Percentiles rank a stretch among this genome's conserved stretches.
phyloP scores from a whole-genome alignment of 2,113 vertebrate genomes.

The Leucopsar rothschildi region DNA sequence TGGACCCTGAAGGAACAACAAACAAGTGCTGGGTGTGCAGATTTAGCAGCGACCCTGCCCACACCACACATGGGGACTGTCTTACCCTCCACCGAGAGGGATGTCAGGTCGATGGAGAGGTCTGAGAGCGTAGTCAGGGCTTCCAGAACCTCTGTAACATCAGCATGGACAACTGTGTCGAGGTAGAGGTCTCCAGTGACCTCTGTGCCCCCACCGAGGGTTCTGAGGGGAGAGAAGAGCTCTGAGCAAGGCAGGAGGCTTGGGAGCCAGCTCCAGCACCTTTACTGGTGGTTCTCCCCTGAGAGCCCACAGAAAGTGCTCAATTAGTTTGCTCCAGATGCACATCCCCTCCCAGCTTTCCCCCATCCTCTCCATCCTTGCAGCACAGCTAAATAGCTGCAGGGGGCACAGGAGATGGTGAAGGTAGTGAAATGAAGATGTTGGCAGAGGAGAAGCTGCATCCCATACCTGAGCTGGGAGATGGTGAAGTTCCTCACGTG shows the following conservation, averaged over 20 bases:
- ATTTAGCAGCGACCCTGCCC: accelerated
- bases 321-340: not conserved
- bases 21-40: accelerated
- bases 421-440: accelerated
- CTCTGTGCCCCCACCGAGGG: not conserved
- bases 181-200: constrained; percentile 4
- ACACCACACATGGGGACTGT: accelerated
- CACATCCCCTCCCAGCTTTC: not conserved
- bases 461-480: not conserved
- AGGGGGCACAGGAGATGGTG: accelerated
- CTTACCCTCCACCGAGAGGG: constrained; percentile 36
- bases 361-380: not conserved
- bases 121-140: not conserved
- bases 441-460: not conserved
- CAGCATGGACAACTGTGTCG: not conserved
- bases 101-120: not conserved
- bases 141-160: not conserved
- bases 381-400: not conserved
- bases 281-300: no score
- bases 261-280: no score
- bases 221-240: not conserved
- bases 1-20: not conserved
- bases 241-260: not conserved
- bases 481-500: not conserved
- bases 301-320: not conserved